Evolutionary conservation across 2,113 vertebrate genomes (phyloP), one percentile per base, ranked within the genome.

Genomic region (Platichthys flesus): DNA sequence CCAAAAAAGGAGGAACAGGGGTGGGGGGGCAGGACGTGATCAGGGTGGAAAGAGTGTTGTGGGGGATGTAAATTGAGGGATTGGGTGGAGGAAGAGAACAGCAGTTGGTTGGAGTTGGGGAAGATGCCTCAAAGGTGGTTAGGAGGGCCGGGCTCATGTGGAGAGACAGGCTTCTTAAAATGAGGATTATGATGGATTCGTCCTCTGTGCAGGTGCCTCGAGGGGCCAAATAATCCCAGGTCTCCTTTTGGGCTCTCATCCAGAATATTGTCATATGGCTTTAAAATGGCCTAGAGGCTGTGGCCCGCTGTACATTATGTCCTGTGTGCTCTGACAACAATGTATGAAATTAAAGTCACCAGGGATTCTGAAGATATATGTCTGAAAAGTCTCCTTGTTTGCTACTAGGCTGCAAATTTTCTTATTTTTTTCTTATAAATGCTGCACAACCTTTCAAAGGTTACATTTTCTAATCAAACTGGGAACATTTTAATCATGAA

Each of bases 21-120:
- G 54, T 31, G 75, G 79, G 31, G 14, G 68, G 68, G 71, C 52
- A 61, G 73, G 60, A 83, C 26, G 67, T 85, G 68, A 79, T 82
- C 24, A 4, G 65, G 56, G 20, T 78, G 64, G 67, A 75, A 78
- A 85, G 68, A 49, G 65, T n/a, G 31, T n/a, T 9, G 52, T 55
- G 56, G 23, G 60, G 58, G 37, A 15, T 5, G 45, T 14, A 47
- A 20, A 52, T 20, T 18, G 49, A 40, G 59, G 35, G 37, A 58
- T 9, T 40, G 56, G 54, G 55, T 40, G 12, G 62, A 49, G 3
- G 20, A 31, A 28, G 24, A 52, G 55, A 70, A 54, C 23, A 52
- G 45, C 71, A 58, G 51, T 20, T 74, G 58, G 45, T 42, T 58
- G 60, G 57, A 71, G 6, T 59, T 59, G 47, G 65, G 79, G 56